phyloP scores from a whole-genome alignment of 2,113 vertebrate species.

The Chitala chitala region DNA sequence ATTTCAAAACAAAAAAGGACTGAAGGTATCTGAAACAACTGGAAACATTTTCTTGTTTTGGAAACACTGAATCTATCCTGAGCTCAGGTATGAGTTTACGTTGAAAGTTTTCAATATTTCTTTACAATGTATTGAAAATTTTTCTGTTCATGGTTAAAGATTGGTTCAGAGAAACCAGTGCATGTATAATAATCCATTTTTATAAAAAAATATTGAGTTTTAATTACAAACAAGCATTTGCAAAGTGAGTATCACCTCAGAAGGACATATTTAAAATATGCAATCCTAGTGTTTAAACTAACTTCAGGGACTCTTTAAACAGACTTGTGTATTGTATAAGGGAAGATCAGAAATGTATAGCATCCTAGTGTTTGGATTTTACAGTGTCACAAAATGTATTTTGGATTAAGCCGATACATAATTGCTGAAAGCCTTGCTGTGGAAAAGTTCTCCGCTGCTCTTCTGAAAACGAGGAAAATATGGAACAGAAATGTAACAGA shows the following conservation, averaged over 20 bases:
- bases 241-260: not conserved
- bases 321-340: too few species aligned
- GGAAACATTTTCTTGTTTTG: slow-evolving; percentile 23
- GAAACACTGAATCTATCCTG: slow-evolving; percentile 24
- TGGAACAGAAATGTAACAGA: not conserved
- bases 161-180: not conserved
- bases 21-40: slow-evolving; percentile 15
- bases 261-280: not conserved
- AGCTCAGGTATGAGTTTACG: slow-evolving; percentile 47
- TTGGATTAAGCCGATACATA: not conserved
- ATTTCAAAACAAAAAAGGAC: slow-evolving; percentile 33
- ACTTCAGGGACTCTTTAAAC: not conserved
- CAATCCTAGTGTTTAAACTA: not conserved
- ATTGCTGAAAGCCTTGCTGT: too few species aligned
- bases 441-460: not conserved
- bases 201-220: too few species aligned
- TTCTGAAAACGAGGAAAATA: not conserved
- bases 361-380: too few species aligned
- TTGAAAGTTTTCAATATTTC: slow-evolving; percentile 1
- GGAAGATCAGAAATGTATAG: too few species aligned
- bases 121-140: not conserved
- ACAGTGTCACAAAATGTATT: not conserved
- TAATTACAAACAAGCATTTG: not conserved
- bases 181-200: not conserved
- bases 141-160: not conserved